A percentile compares a stretch with the other conserved stretches of the same genome.
Evolutionary conservation across 2,888 invertebrate species (phyloP).

Genomic region (Dioctria linearis): DNA sequence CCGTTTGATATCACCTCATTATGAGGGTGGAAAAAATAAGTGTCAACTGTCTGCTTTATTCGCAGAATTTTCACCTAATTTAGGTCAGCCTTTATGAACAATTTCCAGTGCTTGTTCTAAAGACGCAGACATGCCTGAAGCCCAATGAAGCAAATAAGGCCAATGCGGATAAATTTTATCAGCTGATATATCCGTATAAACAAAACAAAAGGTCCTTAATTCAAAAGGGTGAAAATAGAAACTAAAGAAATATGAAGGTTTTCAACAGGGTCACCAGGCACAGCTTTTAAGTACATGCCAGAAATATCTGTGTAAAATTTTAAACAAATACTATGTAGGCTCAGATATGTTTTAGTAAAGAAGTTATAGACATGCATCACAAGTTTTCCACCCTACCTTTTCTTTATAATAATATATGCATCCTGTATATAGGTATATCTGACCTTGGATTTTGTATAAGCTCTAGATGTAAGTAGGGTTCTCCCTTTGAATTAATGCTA

Average conservation of each 20-base stretch:
- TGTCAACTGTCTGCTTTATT: constrained; percentile 11
- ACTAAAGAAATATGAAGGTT: neutral
- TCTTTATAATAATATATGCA: too few species aligned
- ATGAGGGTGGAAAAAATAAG: constrained; percentile 10
- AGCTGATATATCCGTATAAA: neutral
- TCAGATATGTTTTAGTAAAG: too few species aligned
- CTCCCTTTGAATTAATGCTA: too few species aligned
- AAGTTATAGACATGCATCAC: too few species aligned
- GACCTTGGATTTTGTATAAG: too few species aligned
- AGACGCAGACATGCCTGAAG: neutral
- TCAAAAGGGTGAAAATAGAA: neutral
- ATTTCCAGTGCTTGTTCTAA: neutral
- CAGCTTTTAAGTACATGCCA: too few species aligned
- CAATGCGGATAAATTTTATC: constrained; percentile 23
- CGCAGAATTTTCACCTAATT: constrained; percentile 24
- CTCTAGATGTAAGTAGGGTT: too few species aligned
- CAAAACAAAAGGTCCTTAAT: neutral
- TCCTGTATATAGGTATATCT: too few species aligned
- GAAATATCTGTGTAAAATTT: too few species aligned
- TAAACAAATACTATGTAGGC: too few species aligned
- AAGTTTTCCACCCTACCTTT: too few species aligned
- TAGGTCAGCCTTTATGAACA: constrained; percentile 33
- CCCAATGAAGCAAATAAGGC: neutral
- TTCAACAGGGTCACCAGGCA: too few species aligned
- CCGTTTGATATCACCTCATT: constrained; percentile 1